Percentiles rank a stretch among this genome's conserved stretches.
These are phyloP conservation scores for Mus musculus DNA, from an alignment of 2,113 vertebrate genomes.

Conservation along the genomic window DNA sequence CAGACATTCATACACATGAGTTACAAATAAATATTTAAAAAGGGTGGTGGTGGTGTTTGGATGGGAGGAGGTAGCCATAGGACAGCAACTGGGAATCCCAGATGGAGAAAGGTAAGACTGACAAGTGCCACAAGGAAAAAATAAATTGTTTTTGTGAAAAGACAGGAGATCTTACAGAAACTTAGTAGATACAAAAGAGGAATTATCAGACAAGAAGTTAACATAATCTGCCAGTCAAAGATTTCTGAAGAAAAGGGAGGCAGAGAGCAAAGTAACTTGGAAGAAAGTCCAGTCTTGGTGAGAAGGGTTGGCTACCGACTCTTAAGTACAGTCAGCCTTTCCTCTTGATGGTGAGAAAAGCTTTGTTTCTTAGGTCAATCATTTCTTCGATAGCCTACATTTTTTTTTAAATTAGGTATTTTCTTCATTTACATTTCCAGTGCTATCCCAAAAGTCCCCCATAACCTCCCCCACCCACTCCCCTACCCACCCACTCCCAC, in stretches of 20 bases:
- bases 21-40: neutral
- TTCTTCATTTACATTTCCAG: too few species aligned
- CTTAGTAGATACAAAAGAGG: neutral
- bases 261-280: neutral
- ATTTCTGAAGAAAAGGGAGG: conserved; percentile 3
- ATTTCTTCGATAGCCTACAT: neutral
- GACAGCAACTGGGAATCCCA: neutral
- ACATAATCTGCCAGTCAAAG: neutral
- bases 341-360: conserved; percentile 1
- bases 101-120: neutral
- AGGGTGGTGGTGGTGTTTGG: neutral
- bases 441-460: too few species aligned
- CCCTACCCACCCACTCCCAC: too few species aligned
- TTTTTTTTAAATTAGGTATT: neutral
- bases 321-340: neutral
- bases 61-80: neutral
- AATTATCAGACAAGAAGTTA: conserved; percentile 27
- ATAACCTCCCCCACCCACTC: too few species aligned
- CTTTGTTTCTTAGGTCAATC: neutral
- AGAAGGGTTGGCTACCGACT: conserved; percentile 21
- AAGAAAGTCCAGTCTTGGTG: neutral
- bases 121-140: conserved; percentile 22
- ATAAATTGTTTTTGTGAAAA: conserved; percentile 35
- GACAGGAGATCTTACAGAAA: neutral
- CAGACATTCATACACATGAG: neutral